Evolutionary conservation across 2,113 vertebrate genomes (phyloP).

Genomic region (Myotis lucifugus): DNA sequence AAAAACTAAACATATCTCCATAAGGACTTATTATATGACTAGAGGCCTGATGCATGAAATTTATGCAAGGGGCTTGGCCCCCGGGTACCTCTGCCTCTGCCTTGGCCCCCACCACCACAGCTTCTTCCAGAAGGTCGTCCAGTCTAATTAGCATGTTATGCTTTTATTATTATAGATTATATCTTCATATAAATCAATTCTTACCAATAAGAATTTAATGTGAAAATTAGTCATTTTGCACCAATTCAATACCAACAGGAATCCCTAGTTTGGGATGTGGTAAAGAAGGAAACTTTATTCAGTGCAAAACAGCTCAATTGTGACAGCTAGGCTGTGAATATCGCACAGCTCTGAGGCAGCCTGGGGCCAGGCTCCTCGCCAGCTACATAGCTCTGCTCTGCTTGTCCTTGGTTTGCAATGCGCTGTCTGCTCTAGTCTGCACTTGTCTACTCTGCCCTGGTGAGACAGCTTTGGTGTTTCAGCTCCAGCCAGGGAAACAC

Average conservation of each 20-base stretch:
- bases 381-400: background rate
- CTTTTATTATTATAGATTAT: too few relatives aligned
- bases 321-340: too few relatives aligned
- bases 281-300: background rate
- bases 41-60: too few relatives aligned
- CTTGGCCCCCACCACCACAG: too few relatives aligned
- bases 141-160: too few relatives aligned
- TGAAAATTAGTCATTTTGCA: background rate
- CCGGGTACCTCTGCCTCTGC: too few relatives aligned
- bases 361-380: background rate
- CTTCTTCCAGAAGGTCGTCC: too few relatives aligned
- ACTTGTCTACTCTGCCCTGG: background rate
- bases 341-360: background rate
- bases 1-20: background rate
- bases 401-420: background rate
- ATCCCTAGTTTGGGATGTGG: background rate
- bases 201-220: background rate
- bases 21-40: background rate
- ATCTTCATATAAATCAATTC: background rate
- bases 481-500: background rate
- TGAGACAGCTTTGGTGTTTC: background rate
- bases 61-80: too few relatives aligned
- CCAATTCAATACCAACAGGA: background rate
- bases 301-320: background rate
- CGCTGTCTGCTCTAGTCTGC: background rate